A percentile compares a stretch with the other conserved stretches of the same genome.
Evolutionary conservation across 2,888 invertebrate species (phyloP).

Genomic region (Callimorpha dominula): DNA sequence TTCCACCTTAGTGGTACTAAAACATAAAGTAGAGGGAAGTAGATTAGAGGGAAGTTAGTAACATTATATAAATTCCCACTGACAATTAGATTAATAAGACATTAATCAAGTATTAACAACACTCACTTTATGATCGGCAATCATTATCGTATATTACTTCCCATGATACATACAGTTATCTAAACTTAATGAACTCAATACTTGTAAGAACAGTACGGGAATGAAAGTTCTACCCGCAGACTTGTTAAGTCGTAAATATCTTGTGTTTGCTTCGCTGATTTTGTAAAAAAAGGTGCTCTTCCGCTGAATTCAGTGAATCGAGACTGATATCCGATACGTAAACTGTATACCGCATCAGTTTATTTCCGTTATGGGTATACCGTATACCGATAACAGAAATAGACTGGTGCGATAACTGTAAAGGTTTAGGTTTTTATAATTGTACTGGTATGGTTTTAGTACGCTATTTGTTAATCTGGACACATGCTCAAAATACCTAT

Average conservation of each 20-base stretch:
- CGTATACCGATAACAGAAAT: background rate
- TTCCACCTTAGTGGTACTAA: background rate
- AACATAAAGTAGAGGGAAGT: background rate
- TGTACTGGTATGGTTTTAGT: too few species aligned
- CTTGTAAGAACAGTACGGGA: constrained; percentile 16
- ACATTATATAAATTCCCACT: background rate
- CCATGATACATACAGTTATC: constrained; percentile 36
- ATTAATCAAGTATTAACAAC: background rate
- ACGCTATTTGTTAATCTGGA: too few species aligned
- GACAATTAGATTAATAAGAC: background rate
- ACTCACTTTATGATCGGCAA: background rate
- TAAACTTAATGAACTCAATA: constrained; percentile 20
- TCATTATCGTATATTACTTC: constrained; percentile 22
- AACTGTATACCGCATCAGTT: background rate
- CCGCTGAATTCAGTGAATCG: constrained; percentile 9
- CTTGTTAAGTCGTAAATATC: constrained; percentile 7
- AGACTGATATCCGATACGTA: constrained; percentile 3
- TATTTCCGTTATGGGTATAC: too few species aligned
- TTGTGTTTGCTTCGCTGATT: constrained; percentile 7
- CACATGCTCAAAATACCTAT: too few species aligned
- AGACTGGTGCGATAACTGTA: background rate
- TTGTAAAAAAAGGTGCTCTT: constrained; percentile 5
- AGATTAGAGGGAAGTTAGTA: background rate
- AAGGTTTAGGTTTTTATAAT: too few species aligned
- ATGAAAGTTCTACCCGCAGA: constrained; percentile 4